Evolutionary conservation across 2,888 invertebrate genomes (phyloP).

Genomic region (Venusia cambrica): DNA sequence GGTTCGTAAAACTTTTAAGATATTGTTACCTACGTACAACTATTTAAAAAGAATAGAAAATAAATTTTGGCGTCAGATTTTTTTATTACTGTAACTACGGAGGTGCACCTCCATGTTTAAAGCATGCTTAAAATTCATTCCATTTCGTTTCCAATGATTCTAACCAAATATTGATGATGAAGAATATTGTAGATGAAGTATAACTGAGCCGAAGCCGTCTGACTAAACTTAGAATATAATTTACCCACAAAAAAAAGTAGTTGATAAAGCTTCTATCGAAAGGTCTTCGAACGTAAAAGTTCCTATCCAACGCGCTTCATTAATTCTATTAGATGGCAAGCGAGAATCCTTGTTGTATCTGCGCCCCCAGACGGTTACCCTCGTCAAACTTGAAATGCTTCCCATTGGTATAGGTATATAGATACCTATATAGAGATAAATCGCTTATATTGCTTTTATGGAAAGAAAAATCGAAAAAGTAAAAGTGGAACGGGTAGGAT

Average conservation of each 20-base stretch:
- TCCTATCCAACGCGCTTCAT: constrained; percentile 35
- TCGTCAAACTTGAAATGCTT: constrained; percentile 40
- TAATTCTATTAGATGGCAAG: constrained; percentile 37
- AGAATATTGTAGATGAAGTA: not conserved
- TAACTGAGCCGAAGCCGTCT: not conserved
- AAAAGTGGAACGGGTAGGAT: not conserved
- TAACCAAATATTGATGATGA: not conserved
- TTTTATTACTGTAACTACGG: too few species aligned
- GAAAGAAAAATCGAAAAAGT: not conserved
- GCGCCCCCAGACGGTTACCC: constrained; percentile 35
- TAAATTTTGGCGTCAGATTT: too few species aligned
- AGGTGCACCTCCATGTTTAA: too few species aligned
- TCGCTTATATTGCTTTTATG: constrained; percentile 4
- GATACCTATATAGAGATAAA: constrained; percentile 9
- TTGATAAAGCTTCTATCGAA: constrained; percentile 15
- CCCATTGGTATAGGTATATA: constrained; percentile 27
- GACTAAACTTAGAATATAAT: constrained; percentile 7
- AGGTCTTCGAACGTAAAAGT: constrained; percentile 25
- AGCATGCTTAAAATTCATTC: too few species aligned
- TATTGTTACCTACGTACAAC: too few species aligned
- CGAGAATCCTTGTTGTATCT: constrained; percentile 27
- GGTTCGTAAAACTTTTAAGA: too few species aligned
- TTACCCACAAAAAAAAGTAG: constrained; percentile 18
- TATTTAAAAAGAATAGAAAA: too few species aligned
- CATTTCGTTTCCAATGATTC: too few species aligned